Base-by-base conservation (phyloP, 2,113 vertebrate species). In the Trachemys scripta region DNA sequence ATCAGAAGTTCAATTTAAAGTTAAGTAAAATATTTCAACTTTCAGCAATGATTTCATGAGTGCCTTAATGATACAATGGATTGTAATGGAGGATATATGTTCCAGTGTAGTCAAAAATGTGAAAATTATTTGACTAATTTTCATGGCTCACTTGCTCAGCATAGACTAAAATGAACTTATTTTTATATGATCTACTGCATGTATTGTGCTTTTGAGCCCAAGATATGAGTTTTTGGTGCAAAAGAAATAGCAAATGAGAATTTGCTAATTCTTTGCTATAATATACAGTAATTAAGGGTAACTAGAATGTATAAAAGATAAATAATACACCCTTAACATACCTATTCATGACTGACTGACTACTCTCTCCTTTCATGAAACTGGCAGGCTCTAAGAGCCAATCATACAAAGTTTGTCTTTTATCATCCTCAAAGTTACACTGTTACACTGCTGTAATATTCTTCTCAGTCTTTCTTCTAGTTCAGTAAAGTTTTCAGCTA, bases 61-160 rank as follows among this genome's bases (percentile, higher is more conserved):
- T 87, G 72, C 54, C 20, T 45, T 85, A 94, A 88, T 91, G 31
- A 87, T 50, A 90, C 93, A 95, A 69, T 51, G 27, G 62, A 22
- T 3, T 51, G 3, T 89, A 89, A 88, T 62, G 94, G 0, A 89
- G 42, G 0, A 50, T 29, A 13, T 72, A 47, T 84, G 53, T 89
- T 80, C 62, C 42, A 85, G 8, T 72, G 62, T 65, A 49, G 9
- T 94, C 10, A 47, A 9, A 87, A 29, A 85, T 19, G 53, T 49
- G n/a, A 13, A 80, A 75, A 54, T 24, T 90, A 72, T 90, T 45
- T 87, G 57, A 72, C 14, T 9, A 50, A 13, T 83, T 82, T 92
- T 54, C 51, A 50, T 45, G 35, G 4, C 11, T 35, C 5, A 38
- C 54, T 82, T 56, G 14, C 47, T 90, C 20, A 13, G 19, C 24